Percentiles rank a stretch among this genome's conserved stretches.
Evolutionary conservation across 1,140 invertebrate genomes (phyloP).

Genomic region (Thaumetopoea pityocampa): DNA sequence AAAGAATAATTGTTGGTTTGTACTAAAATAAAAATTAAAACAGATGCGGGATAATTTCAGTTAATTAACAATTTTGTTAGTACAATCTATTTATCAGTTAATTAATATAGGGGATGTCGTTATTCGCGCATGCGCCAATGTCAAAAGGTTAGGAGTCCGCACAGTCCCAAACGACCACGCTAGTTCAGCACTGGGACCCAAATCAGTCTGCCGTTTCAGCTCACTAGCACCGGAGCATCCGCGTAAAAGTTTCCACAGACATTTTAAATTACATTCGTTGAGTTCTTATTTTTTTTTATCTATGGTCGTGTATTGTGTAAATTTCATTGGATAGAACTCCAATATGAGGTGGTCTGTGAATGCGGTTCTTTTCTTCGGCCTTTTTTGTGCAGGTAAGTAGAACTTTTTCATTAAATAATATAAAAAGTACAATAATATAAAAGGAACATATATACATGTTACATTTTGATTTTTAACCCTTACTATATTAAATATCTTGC

Average conservation of each 20-base stretch:
- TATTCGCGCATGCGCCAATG: slow-evolving; percentile 52
- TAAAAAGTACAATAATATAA: background rate
- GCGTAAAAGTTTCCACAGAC: slow-evolving; percentile 40
- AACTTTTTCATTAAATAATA: background rate
- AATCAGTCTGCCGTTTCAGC: slow-evolving; percentile 33
- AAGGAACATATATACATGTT: no score
- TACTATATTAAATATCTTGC: no score
- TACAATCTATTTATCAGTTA: slow-evolving; percentile 16
- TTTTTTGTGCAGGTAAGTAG: slow-evolving; percentile 37
- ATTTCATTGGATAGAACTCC: slow-evolving; percentile 2
- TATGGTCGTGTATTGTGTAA: slow-evolving; percentile 30
- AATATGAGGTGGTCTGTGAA: slow-evolving; percentile 39
- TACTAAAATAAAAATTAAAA: no score
- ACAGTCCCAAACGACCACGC: slow-evolving; percentile 30
- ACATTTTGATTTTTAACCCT: no score
- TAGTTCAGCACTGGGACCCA: slow-evolving; percentile 39
- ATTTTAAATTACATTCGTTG: slow-evolving; percentile 1
- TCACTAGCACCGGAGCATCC: slow-evolving; percentile 12
- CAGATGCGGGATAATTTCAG: no score
- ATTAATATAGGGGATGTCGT: slow-evolving; percentile 24
- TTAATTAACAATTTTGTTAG: no score
- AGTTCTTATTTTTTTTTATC: slow-evolving; percentile 6
- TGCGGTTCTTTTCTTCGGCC: slow-evolving; percentile 24
- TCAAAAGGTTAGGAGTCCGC: slow-evolving; percentile 37
- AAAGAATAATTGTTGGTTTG: no score